Base-by-base conservation (phyloP, 2,888 invertebrate species). In the Pyrocoelia pectoralis region DNA sequence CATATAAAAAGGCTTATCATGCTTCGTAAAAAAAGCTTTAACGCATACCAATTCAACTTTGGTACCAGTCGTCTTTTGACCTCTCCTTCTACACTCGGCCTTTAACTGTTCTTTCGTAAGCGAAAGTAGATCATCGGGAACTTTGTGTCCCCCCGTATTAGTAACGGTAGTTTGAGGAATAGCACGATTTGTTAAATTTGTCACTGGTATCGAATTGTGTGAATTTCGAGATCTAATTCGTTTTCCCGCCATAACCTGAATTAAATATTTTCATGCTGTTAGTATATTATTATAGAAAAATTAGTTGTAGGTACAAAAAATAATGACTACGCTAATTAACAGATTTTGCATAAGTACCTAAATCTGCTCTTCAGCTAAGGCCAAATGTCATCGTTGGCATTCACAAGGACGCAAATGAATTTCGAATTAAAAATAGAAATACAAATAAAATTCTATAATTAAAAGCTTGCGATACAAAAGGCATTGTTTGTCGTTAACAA, bases 91-190 rank as follows among this genome's bases (percentile, higher is more conserved):
- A 83, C 89, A 88, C 79, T 89, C 89, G 59, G 83, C 82, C 74
- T 89, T 87, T 69, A 89, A 84, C 78, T 89, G 89, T 77, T 89
- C 88, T 84, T 89, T 89, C 76, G 85, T 88, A 84, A 88, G 85
- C 68, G 84, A 82, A 61, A 84, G 83, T 77, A 88, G 81, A 74
- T 84, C 77, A 55, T 78, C 78, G 65, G 72, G 62, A 54, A 73
- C 68, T 65, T 73, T 75, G 53, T 49, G 60, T 54, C 60, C 58
- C 59, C 28, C 63, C 19, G 56, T 55, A 40, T 63, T 66, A 60
- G 60, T 60, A 56, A 62, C 57, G 43, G 66, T 46, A 13, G 59
- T 58, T 56, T 59, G 59, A 43, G 59, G 43, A 28, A 56, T 33
- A 17, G 66, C 29, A 24, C 63, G 63, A 57, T 63, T 66, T 59